Evolutionary conservation across 2,888 invertebrate species (phyloP), one percentile per base, ranked within the genome.

Genomic region (Mamestra brassicae): DNA sequence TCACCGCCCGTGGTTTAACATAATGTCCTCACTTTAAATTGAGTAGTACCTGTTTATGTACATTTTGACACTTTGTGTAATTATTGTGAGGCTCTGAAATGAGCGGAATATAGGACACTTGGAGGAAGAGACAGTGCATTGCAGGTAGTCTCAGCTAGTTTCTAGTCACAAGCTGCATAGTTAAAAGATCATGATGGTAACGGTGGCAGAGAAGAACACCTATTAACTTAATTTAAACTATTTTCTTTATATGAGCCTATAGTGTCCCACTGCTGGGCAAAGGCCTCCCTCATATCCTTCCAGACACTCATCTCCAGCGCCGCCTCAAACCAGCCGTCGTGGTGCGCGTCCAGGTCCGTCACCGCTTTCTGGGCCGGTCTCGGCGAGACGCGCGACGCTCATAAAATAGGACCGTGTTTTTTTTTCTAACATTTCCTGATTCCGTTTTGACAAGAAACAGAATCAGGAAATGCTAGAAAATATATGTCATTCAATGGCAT

Each of bases 1-100:
- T 86, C 88, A 87, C 87, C 92, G 85, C 92, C 92, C 87, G 91
- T 86, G 78, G 92, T 71, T 85, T 81, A 78, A 73, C 67, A 77
- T 78, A 72, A 74, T 80, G 80, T 83, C 84, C 74, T 72, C 77
- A 74, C 83, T 73, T 45, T 63, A 74, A 83, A 85, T 88, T 86
- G 85, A 88, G 81, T 81, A 82, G 84, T 88, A 83, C 81, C 74
- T 79, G 81, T 87, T 88, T 87, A 84, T 82, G 82, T 83, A 74
- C 79, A 76, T 89, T 89, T 88, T 89, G 86, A 89, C 90, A 89
- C 90, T 89, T 89, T 71, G 78, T 76, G 65, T 66, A 71, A 74
- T 78, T 71, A 66, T 50, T 17, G 11, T 74, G 67, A 54, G 71
- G 76, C 87, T 67, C 36, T 34, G 36, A 79, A 80, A 34, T 38